A percentile compares a stretch with the other conserved stretches of the same genome.
Conservation (phyloP, 2,888 invertebrate species). For the Thyatira batis region DNA sequence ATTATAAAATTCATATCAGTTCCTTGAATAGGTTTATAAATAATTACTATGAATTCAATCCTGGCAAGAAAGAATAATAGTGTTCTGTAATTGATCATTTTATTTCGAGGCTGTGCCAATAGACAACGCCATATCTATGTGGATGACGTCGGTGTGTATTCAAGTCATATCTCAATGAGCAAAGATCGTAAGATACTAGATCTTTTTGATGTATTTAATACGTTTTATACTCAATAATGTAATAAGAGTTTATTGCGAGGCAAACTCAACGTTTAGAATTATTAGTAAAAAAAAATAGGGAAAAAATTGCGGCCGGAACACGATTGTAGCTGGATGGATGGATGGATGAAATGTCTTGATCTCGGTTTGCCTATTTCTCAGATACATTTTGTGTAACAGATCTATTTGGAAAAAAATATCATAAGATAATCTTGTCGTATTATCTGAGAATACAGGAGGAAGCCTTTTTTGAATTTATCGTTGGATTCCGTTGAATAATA, state of each 20-base stretch:
- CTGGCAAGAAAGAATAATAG: not conserved
- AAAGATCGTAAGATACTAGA: constrained; percentile 58
- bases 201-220: constrained; percentile 78
- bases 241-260: constrained; percentile 62
- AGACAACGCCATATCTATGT: not conserved
- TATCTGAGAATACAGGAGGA: too few species aligned
- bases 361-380: not conserved
- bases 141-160: not conserved
- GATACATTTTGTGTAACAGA: too few species aligned
- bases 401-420: too few species aligned
- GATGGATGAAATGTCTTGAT: constrained; percentile 11
- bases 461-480: not conserved
- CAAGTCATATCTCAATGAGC: constrained; percentile 53
- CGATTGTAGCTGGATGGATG: constrained; percentile 15
- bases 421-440: too few species aligned
- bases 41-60: not conserved
- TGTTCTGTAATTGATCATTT: not conserved
- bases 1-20: too few species aligned
- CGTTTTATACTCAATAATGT: constrained; percentile 77
- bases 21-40: too few species aligned
- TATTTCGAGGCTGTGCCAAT: too few species aligned
- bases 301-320: constrained; percentile 29
- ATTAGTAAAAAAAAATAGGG: constrained; percentile 39
- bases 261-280: constrained; percentile 44
- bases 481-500: not conserved